Percentiles rank a stretch among this genome's conserved stretches.
Conservation (phyloP, 2,797 vertebrate genomes). For the Acanthornis magna region DNA sequence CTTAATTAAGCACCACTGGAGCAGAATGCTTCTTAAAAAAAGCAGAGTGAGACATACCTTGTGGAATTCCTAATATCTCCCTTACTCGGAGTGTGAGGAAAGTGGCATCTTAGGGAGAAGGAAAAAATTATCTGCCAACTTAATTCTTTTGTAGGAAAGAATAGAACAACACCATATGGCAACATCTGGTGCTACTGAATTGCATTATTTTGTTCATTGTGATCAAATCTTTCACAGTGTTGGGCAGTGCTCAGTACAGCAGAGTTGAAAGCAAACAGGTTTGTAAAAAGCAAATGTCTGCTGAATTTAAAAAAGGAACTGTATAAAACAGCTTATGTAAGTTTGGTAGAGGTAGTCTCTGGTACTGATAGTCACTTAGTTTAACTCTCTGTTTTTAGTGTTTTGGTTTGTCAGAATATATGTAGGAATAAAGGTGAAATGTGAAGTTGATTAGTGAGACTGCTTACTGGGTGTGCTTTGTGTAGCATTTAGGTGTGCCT, state of each 20-base stretch:
- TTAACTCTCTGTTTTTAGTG: background rate
- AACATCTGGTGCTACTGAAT: background rate
- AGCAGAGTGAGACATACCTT: background rate
- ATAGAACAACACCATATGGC: background rate
- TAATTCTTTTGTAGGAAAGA: background rate
- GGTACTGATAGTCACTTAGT: background rate
- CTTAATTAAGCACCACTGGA: background rate
- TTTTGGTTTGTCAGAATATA: background rate
- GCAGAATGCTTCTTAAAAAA: background rate
- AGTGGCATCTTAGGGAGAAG: background rate
- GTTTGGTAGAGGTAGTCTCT: background rate
- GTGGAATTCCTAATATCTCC: background rate
- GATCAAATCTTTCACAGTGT: background rate
- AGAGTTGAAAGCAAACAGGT: background rate
- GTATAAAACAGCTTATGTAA: background rate
- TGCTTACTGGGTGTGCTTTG: constrained; percentile 35
- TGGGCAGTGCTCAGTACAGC: background rate
- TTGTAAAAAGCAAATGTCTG: background rate
- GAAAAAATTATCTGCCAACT: background rate
- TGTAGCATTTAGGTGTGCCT: constrained; percentile 96
- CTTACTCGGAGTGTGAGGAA: background rate
- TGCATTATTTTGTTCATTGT: background rate
- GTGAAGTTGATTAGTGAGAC: background rate
- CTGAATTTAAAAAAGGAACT: background rate
- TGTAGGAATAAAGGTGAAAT: background rate